Percentiles rank a stretch among this genome's conserved stretches.
These are phyloP conservation scores for Corvus hawaiiensis DNA, from an alignment of 2,113 vertebrate genomes.

Conservation along the genomic window DNA sequence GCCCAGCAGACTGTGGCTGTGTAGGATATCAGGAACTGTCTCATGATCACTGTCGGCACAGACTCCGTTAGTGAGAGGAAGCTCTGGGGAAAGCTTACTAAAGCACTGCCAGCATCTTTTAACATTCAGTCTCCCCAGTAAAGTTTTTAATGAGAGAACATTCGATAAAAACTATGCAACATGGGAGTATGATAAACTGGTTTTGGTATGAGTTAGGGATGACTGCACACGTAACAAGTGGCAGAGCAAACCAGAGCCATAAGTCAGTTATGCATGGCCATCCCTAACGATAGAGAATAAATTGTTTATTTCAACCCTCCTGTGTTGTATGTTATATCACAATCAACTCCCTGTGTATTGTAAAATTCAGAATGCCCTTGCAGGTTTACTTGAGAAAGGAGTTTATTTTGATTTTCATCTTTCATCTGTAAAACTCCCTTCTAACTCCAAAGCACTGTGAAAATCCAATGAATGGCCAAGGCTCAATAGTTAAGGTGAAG, in stretches of 20 bases:
- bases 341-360: conserved; percentile 28
- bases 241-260: conserved; percentile 12
- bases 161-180: neutral
- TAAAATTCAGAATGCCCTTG: conserved; percentile 44
- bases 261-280: conserved; percentile 22
- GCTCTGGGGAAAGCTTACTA: neutral
- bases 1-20: neutral
- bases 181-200: neutral
- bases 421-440: conserved; percentile 59
- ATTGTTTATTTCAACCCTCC: conserved; percentile 54
- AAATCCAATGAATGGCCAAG: conserved; percentile 55
- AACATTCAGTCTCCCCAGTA: neutral
- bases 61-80: neutral
- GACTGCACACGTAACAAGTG: conserved; percentile 18
- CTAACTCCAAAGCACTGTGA: conserved; percentile 55
- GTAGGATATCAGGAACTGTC: neutral
- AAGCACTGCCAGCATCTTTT: neutral
- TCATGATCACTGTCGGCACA: neutral
- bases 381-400: conserved; percentile 58
- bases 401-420: conserved; percentile 63
- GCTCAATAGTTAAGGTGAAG: conserved; percentile 56
- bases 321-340: conserved; percentile 40
- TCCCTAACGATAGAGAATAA: conserved; percentile 35
- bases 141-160: conserved; percentile 6
- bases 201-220: neutral